A percentile compares a stretch with the other conserved stretches of the same genome.
Evolutionary conservation across 2,888 invertebrate species (phyloP).

Genomic region (Lagria hirta): DNA sequence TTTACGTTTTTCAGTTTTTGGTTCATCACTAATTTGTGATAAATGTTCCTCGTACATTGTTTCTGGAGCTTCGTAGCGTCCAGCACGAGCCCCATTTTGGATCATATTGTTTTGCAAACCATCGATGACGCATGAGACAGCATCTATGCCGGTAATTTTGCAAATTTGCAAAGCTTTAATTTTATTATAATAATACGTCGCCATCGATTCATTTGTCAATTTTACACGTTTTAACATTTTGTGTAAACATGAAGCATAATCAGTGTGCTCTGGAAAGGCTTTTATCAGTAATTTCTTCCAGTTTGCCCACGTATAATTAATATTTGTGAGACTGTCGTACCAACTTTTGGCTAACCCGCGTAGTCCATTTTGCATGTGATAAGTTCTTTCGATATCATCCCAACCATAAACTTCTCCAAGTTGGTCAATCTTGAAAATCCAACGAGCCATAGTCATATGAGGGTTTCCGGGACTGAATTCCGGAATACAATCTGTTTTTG

Average conservation of each 20-base stretch:
- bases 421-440: constrained; percentile 34
- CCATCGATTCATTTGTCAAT: too few relatives aligned
- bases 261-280: too few relatives aligned
- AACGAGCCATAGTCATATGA: too few relatives aligned
- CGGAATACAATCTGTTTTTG: too few relatives aligned
- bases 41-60: constrained; percentile 14
- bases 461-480: too few relatives aligned
- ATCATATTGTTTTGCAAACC: constrained; percentile 16
- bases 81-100: constrained; percentile 21
- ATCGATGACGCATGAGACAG: constrained; percentile 28
- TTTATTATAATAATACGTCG: too few relatives aligned
- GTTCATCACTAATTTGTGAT: constrained; percentile 6
- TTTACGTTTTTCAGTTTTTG: neutral
- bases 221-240: too few relatives aligned
- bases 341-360: constrained; percentile 31
- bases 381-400: constrained; percentile 28
- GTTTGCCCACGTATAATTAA: constrained; percentile 28
- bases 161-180: too few relatives aligned
- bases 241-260: too few relatives aligned
- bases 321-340: constrained; percentile 27
- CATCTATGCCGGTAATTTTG: constrained; percentile 20
- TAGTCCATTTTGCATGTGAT: constrained; percentile 30
- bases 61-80: constrained; percentile 17
- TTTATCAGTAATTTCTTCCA: constrained; percentile 28
- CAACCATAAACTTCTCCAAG: constrained; percentile 27